phyloP scores from a whole-genome alignment of 2,113 vertebrate species.

The Callorhinus ursinus region DNA sequence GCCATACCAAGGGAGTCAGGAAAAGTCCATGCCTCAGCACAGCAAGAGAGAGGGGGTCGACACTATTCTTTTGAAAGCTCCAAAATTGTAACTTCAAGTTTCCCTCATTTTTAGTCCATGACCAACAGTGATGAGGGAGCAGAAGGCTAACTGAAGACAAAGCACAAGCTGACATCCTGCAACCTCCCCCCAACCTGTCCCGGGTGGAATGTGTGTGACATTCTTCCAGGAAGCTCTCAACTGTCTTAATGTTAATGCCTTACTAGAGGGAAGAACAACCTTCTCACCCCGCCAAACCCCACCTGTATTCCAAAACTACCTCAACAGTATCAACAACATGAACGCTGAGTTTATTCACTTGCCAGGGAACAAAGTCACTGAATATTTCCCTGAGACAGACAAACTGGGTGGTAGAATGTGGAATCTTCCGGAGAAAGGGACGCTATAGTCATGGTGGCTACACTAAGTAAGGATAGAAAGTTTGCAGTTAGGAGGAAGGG shows the following conservation, averaged over 20 bases:
- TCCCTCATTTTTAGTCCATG: neutral
- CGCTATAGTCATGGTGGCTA: too few relatives aligned
- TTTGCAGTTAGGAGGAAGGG: too few relatives aligned
- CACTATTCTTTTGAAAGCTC: neutral
- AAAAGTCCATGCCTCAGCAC: neutral
- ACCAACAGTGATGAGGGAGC: neutral
- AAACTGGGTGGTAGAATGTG: neutral
- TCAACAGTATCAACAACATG: neutral
- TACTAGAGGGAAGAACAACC: too few relatives aligned
- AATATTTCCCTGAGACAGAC: neutral
- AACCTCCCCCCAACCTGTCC: too few relatives aligned
- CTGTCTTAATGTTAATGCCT: too few relatives aligned
- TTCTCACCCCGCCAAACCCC: too few relatives aligned
- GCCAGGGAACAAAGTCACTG: neutral
- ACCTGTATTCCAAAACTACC: neutral
- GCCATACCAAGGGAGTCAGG: neutral
- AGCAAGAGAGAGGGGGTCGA: neutral
- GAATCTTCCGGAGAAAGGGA: neutral
- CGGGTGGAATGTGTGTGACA: too few relatives aligned
- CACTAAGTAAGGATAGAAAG: too few relatives aligned
- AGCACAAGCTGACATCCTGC: too few relatives aligned
- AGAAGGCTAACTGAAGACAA: too few relatives aligned
- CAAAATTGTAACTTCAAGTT: neutral
- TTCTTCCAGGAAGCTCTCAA: too few relatives aligned
- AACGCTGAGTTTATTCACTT: neutral